Evolutionary conservation across 2,888 invertebrate genomes (phyloP).

Genomic region (Latheticus oryzae): DNA sequence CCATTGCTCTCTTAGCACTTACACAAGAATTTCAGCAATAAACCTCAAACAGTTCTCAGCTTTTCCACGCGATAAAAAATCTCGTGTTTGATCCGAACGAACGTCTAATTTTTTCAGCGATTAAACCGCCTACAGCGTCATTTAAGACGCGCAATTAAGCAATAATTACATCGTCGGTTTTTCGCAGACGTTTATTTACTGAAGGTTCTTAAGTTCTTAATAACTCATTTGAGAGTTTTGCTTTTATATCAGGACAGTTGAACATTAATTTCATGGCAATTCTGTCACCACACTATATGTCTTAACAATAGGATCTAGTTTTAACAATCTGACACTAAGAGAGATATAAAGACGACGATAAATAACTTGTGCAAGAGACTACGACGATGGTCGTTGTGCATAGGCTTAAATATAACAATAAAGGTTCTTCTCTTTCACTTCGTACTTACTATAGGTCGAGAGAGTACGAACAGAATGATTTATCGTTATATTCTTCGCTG

Average conservation of each 20-base stretch:
- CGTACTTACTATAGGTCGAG: constrained; percentile 25
- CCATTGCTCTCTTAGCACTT: too few species aligned
- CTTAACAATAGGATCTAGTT: constrained; percentile 33
- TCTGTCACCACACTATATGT: constrained; percentile 11
- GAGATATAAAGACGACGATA: constrained; percentile 41
- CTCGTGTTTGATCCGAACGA: too few species aligned
- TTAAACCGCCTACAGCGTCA: too few species aligned
- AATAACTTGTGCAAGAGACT: constrained; percentile 27
- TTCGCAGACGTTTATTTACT: too few species aligned
- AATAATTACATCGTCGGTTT: too few species aligned
- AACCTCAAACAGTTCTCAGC: too few species aligned
- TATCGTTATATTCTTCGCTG: constrained; percentile 46
- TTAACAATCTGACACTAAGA: constrained; percentile 37
- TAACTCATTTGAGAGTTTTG: too few species aligned
- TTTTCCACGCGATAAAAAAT: too few species aligned
- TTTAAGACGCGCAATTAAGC: too few species aligned
- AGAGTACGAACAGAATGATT: constrained; percentile 44
- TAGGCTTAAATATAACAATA: constrained; percentile 17
- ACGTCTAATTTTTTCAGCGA: too few species aligned
- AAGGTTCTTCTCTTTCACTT: constrained; percentile 2
- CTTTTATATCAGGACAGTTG: constrained; percentile 22
- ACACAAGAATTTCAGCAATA: too few species aligned
- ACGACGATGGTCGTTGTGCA: constrained; percentile 9
- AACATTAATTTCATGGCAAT: constrained; percentile 24
- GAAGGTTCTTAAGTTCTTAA: too few species aligned